Percentiles rank a stretch among this genome's conserved stretches.
phyloP scores from a whole-genome alignment of 2,113 vertebrate genomes.

The Poecilia latipinna region DNA sequence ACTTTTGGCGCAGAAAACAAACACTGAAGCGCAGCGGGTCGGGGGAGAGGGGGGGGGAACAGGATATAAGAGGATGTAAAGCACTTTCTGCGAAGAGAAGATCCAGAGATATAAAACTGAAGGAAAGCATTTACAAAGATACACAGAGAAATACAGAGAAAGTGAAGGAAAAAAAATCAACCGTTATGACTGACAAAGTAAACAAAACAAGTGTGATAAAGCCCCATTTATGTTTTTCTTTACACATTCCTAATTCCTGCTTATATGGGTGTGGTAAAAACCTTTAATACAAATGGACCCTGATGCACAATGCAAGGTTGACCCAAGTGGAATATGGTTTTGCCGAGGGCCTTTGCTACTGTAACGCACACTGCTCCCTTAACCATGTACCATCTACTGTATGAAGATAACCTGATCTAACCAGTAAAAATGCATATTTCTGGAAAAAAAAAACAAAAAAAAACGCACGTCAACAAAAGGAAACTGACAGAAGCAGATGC shows the following conservation, averaged over 20 bases:
- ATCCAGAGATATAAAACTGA: constrained; percentile 37
- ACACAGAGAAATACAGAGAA: not conserved
- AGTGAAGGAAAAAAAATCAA: not conserved
- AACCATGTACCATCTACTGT: constrained; percentile 22
- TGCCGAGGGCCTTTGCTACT: constrained; percentile 52
- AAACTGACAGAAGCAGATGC: constrained; percentile 62
- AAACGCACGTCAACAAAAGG: constrained; percentile 56
- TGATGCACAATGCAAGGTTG: constrained; percentile 28
- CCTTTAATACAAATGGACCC: constrained; percentile 31
- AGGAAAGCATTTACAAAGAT: constrained; percentile 21
- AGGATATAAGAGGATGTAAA: constrained; percentile 41
- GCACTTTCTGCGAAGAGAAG: constrained; percentile 45
- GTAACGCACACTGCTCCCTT: constrained; percentile 10
- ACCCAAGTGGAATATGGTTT: constrained; percentile 30
- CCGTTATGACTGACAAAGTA: not conserved
- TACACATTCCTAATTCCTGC: constrained; percentile 10
- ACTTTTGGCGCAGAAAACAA: constrained; percentile 61
- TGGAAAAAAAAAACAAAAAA: constrained; percentile 10
- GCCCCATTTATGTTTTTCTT: not conserved
- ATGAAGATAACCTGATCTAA: constrained; percentile 62
- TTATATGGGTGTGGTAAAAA: not conserved
- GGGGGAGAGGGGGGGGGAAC: not conserved
- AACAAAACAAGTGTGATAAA: not conserved
- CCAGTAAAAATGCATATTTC: constrained; percentile 70
- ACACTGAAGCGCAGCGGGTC: constrained; percentile 35